These are phyloP conservation scores for Anoplophora glabripennis DNA, from an alignment of 1,140 invertebrate genomes.

Conservation along the genomic window DNA sequence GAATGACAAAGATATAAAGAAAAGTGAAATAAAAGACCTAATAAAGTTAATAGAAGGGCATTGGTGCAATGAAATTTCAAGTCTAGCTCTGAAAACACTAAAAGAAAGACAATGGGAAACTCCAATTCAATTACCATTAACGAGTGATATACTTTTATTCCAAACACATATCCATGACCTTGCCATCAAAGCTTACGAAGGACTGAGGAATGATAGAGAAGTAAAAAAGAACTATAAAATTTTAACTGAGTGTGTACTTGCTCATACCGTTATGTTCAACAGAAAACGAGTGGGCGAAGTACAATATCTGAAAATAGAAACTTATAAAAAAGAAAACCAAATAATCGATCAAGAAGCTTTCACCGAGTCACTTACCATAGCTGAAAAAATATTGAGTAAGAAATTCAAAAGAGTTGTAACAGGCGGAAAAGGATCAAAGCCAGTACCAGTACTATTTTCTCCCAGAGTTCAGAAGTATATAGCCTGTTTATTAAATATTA, in stretches of 20 bases:
- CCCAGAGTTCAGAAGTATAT: constrained; percentile 11
- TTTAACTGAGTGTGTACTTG: constrained; percentile 23
- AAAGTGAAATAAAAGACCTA: constrained; percentile 20
- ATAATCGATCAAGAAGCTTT: constrained; percentile 8
- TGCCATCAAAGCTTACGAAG: constrained; percentile 9
- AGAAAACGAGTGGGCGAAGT: constrained; percentile 26
- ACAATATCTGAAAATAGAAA: constrained; percentile 21
- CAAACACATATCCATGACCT: constrained; percentile 5
- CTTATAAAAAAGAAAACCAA: constrained; percentile 3
- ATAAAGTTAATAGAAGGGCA: constrained; percentile 17
- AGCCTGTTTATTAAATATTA: not conserved
- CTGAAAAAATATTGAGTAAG: constrained; percentile 16
- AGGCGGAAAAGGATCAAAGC: constrained; percentile 16
- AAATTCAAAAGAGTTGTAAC: constrained; percentile 21
- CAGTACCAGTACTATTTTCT: constrained; percentile 21
- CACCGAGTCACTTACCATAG: constrained; percentile 5
- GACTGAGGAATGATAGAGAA: not conserved
- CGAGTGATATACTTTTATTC: not conserved
- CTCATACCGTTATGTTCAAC: constrained; percentile 19
- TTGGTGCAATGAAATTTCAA: constrained; percentile 22
- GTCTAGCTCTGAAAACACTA: constrained; percentile 15
- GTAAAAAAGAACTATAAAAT: constrained; percentile 20
- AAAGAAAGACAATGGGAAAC: constrained; percentile 21
- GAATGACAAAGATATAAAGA: constrained; percentile 8
- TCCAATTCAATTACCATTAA: constrained; percentile 5